phyloP scores from a whole-genome alignment of 1,140 invertebrate genomes.

The Achroia grisella region DNA sequence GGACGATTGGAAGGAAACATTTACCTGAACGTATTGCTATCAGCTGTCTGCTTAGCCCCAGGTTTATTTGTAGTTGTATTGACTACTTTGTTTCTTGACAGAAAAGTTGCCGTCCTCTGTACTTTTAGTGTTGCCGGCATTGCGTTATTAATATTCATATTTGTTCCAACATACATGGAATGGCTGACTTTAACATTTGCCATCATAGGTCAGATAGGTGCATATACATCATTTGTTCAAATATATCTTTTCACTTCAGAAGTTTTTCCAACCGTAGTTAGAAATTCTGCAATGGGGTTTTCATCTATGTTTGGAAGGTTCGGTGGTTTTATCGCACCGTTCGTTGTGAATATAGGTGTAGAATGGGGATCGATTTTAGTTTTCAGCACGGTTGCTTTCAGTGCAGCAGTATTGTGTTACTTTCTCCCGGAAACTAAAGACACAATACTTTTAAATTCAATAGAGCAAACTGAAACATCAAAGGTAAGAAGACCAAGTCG shows the following conservation, averaged over 20 bases:
- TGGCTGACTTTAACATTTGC: slow-evolving; percentile 55
- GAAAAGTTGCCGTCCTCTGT: slow-evolving; percentile 55
- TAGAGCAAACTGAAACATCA: slow-evolving; percentile 34
- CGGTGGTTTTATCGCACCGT: slow-evolving; percentile 80
- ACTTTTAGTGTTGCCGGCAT: slow-evolving; percentile 35
- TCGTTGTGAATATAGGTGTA: slow-evolving; percentile 73
- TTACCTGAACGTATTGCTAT: slow-evolving; percentile 81
- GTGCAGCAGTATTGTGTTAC: slow-evolving; percentile 36
- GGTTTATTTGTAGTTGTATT: slow-evolving; percentile 78
- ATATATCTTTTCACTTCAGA: slow-evolving; percentile 79
- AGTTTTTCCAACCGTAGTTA: slow-evolving; percentile 79
- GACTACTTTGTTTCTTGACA: slow-evolving; percentile 76
- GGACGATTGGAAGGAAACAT: slow-evolving; percentile 80
- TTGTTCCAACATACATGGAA: slow-evolving; percentile 28
- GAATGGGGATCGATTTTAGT: slow-evolving; percentile 50
- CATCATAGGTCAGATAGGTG: slow-evolving; percentile 77
- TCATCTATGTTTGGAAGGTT: slow-evolving; percentile 76
- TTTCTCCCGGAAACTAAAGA: slow-evolving; percentile 56
- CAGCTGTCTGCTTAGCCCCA: slow-evolving; percentile 75
- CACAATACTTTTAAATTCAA: slow-evolving; percentile 41
- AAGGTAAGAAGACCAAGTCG: no score
- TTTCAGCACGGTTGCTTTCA: slow-evolving; percentile 40
- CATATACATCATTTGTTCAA: slow-evolving; percentile 74
- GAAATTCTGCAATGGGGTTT: slow-evolving; percentile 79
- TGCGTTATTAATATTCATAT: slow-evolving; percentile 39